Conservation (phyloP, 2,888 invertebrate species). For the Maniola hyperantus region DNA sequence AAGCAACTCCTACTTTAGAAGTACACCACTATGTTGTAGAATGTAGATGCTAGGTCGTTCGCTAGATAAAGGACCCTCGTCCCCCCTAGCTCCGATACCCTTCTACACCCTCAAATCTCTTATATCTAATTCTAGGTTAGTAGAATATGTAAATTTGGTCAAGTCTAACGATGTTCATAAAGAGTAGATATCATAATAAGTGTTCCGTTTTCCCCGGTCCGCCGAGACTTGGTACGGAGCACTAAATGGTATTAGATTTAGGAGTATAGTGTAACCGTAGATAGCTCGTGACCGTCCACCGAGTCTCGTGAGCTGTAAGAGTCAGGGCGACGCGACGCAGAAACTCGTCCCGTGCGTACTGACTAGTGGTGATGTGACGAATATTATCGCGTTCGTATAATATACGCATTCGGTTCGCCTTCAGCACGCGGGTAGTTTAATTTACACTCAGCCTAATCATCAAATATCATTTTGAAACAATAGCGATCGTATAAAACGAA, state of each 20-base stretch:
- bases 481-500: neutral
- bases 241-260: conserved; percentile 45
- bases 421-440: neutral
- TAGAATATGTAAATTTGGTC: conserved; percentile 40
- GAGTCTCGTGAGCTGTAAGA: conserved; percentile 28
- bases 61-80: conserved; percentile 35
- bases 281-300: conserved; percentile 32
- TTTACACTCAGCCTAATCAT: neutral
- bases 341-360: conserved; percentile 7
- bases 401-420: neutral
- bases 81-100: conserved; percentile 22
- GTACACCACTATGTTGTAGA: neutral
- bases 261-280: conserved; percentile 30
- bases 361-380: neutral
- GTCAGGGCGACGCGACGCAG: conserved; percentile 13
- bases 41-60: conserved; percentile 32
- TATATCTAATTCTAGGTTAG: conserved; percentile 31
- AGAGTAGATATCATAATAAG: conserved; percentile 46
- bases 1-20: neutral
- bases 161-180: conserved; percentile 42
- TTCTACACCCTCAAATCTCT: conserved; percentile 30
- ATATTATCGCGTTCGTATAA: neutral
- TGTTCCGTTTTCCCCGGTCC: conserved; percentile 34
- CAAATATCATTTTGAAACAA: neutral
- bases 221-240: conserved; percentile 33